Evolutionary conservation across 2,113 vertebrate species (phyloP).

Genomic region (Pogonocichla stellata): DNA sequence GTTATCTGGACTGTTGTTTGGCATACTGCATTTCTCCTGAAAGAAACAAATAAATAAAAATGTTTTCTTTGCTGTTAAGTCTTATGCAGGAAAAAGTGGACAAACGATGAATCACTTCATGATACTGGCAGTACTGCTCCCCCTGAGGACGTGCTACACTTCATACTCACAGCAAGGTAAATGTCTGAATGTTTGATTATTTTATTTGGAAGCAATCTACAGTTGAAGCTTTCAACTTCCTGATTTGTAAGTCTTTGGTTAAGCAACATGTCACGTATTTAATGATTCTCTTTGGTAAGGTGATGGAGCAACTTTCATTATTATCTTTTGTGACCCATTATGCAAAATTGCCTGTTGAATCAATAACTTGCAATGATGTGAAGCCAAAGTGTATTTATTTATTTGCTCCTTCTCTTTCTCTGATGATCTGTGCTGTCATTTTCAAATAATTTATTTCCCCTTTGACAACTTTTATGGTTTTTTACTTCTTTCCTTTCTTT

Average conservation of each 20-base stretch:
- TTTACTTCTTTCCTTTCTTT: background rate
- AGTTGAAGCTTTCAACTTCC: background rate
- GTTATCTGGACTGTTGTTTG: background rate
- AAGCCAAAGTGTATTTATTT: background rate
- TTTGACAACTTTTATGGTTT: background rate
- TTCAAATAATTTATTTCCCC: background rate
- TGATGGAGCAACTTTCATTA: background rate
- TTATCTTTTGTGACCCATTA: background rate
- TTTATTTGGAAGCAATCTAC: background rate
- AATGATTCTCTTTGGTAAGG: background rate
- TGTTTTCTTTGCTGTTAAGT: background rate
- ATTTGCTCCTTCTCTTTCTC: background rate
- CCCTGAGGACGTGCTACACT: background rate
- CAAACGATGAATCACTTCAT: conserved; percentile 55
- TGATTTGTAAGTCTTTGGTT: background rate
- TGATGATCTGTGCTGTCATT: background rate
- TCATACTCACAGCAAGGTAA: conserved; percentile 63
- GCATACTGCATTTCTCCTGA: background rate
- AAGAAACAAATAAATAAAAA: background rate
- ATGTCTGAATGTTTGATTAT: background rate
- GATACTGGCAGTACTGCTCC: conserved; percentile 18
- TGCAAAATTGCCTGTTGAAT: background rate
- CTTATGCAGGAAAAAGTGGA: conserved; percentile 50
- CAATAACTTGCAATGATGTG: background rate
- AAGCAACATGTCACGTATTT: background rate